These are phyloP conservation scores for Leucophora obtusa DNA, from an alignment of 2,888 invertebrate genomes.

Conservation along the genomic window DNA sequence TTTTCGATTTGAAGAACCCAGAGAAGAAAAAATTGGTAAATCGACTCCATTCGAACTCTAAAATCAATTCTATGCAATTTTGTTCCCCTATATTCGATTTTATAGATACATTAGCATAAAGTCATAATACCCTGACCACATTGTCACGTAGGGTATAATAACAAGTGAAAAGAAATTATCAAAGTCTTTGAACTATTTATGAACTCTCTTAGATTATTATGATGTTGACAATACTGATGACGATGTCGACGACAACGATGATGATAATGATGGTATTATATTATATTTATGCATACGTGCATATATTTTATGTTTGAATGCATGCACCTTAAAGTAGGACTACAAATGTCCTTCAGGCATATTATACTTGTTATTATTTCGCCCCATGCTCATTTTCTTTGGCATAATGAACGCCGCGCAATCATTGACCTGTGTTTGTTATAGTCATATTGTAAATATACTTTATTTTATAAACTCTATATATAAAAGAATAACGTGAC, in stretches of 20 bases:
- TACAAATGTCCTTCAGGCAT: conserved; percentile 4
- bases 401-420: neutral
- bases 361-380: conserved; percentile 8
- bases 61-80: no score
- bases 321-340: conserved; percentile 24
- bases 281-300: conserved; percentile 10
- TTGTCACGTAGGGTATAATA: no score
- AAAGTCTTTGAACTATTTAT: conserved; percentile 38
- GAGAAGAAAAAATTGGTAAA: no score
- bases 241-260: neutral
- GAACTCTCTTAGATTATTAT: conserved; percentile 10
- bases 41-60: no score
- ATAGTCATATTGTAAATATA: no score
- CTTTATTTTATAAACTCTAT: no score
- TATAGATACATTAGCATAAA: no score
- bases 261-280: neutral
- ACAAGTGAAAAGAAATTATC: conserved; percentile 21
- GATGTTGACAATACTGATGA: neutral
- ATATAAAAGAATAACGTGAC: no score
- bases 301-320: conserved; percentile 26
- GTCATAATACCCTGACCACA: no score
- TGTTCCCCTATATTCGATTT: no score
- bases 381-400: neutral
- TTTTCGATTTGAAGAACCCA: no score
- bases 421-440: neutral